Base-by-base conservation (phyloP, 1,140 invertebrate genomes). In the Cherax quadricarinatus region DNA sequence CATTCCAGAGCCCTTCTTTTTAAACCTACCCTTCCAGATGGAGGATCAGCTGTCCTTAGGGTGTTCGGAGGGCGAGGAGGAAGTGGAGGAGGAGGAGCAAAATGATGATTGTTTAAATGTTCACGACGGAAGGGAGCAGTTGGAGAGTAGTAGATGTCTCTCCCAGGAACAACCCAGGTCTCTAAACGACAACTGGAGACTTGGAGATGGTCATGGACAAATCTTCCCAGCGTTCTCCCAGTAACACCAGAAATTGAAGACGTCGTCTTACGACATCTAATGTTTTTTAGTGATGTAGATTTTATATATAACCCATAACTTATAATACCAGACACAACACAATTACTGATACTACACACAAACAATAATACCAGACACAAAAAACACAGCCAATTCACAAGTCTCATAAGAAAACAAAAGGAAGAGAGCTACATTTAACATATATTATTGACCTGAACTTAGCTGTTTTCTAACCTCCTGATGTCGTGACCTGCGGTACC, bases 141-240 rank as follows among this genome's bases (percentile, higher is more conserved):
- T 66, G 62, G 12, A 66, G 62, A 5, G 62, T 18, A 18, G 18
- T 6, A 18, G 62, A 14, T 57, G 9, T 21, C 1, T 5, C 62
- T 66, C 70, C 24, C 14, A 21, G 18, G 21, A 18, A 21, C 24
- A 62, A 16, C 48, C 30, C 18, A 41, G 84, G 7, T 84, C 24
- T n/a, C 84, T 91, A 24, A 84, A 91, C 51, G 70, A 78, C 14
- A 91, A 91, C 62, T 91, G 90, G 90, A 86, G 78, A 51, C 84
- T 91, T 16, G 79, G 90, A 4, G 90, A 91, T 21, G 90, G 90
- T 30, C 75, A 91, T 9, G 90, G 90, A 3, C 90, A 91, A 60
- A 49, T 91, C 24, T 91, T 91, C 62, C 90, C 90, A 21, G 84
- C 90, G 2, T 87, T 91, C 78, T 91, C 90, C 0, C 90, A 87